A percentile compares a stretch with the other conserved stretches of the same genome.
Evolutionary conservation across 2,888 invertebrate species (phyloP).

Genomic region (Eupithecia centaureata): DNA sequence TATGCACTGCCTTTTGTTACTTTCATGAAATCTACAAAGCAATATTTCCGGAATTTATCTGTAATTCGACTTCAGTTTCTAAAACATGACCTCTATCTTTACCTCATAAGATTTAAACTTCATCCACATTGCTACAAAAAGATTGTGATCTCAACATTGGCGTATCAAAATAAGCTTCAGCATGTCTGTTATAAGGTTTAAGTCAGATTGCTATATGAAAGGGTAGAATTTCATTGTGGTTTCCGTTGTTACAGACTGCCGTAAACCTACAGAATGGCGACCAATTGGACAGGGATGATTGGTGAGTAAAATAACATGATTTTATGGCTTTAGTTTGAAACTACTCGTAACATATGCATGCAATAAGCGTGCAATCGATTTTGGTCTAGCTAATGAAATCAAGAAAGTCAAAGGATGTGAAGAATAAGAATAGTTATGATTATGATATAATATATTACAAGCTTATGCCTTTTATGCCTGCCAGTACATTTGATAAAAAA

Average conservation of each 20-base stretch:
- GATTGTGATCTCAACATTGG: not conserved
- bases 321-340: not conserved
- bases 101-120: not conserved
- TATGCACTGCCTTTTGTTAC: not conserved
- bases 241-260: conserved; percentile 57
- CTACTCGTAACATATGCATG: not conserved
- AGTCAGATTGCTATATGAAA: not conserved
- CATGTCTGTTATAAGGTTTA: not conserved
- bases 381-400: not conserved
- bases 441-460: too few species aligned
- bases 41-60: not conserved
- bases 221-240: conserved; percentile 22
- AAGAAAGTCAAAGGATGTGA: too few species aligned
- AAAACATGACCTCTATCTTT: not conserved
- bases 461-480: too few species aligned
- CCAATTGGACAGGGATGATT: conserved; percentile 59
- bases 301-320: conserved; percentile 55
- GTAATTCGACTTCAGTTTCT: not conserved
- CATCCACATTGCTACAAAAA: not conserved
- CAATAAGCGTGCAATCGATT: not conserved
- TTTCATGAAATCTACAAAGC: not conserved
- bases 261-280: conserved; percentile 57
- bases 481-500: too few species aligned
- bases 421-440: too few species aligned
- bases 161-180: not conserved